phyloP scores from a whole-genome alignment of 2,797 vertebrate species.

The Enteromius fasciolatus region DNA sequence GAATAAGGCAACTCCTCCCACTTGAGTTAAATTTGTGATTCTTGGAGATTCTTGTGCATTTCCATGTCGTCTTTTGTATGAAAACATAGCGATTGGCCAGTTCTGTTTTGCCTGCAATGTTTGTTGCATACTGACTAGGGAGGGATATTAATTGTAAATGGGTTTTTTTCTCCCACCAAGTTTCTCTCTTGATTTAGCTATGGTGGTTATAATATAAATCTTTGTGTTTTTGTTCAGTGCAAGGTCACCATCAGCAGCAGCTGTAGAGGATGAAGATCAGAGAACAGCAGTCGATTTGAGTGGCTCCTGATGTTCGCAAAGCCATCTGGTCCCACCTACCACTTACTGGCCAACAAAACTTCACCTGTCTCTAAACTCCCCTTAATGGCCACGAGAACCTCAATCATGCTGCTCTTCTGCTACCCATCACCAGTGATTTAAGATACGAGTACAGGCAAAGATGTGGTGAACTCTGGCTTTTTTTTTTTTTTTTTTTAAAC shows the following conservation, averaged over 20 bases:
- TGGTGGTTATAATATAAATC: constrained; percentile 2
- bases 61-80: neutral
- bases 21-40: neutral
- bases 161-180: no score
- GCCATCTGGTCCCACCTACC: constrained; percentile 70
- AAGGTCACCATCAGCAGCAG: constrained; percentile 99
- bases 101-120: neutral
- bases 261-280: constrained; percentile 84
- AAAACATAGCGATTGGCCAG: neutral
- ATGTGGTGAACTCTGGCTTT: constrained; percentile 84
- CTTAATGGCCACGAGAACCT: constrained; percentile 83
- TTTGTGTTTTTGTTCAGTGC: constrained; percentile 83
- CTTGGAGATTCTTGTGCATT: neutral
- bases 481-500: constrained; percentile 57
- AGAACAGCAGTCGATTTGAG: neutral
- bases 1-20: neutral
- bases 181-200: neutral
- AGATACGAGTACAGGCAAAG: constrained; percentile 92
- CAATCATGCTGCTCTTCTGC: constrained; percentile 78
- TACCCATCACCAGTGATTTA: constrained; percentile 84
- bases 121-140: neutral
- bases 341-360: constrained; percentile 67
- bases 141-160: neutral
- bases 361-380: constrained; percentile 81
- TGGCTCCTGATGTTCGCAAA: constrained; percentile 74